Base-by-base conservation (phyloP, 2,797 vertebrate genomes). In the Anguilla pacifica region DNA sequence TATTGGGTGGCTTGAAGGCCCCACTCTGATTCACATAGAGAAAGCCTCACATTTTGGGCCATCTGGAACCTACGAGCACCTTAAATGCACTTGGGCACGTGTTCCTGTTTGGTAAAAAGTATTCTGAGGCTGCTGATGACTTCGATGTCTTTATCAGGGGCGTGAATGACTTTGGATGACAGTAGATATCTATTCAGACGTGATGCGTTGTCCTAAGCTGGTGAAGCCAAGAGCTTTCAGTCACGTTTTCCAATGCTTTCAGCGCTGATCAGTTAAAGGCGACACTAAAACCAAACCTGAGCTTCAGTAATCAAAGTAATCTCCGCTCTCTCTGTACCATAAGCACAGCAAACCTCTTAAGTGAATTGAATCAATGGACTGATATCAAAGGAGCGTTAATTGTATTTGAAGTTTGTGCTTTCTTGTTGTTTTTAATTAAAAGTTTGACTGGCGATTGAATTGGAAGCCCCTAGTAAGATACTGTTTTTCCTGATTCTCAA, bases 301-400 rank as follows among this genome's bases (percentile, higher is more conserved):
- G 35, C 17, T 74, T 83, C 82, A 61, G 72, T 35, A 88, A 90
- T 90, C 87, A 87, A 85, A 87, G 67, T 86, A 86, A 89, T 89
- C 85, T 67, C 46, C 35, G 84, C 83, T 89, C 39, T 49, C 88
- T 67, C 25, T 86, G 85, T 84, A 85, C 86, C 53, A 49, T 85
- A 79, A 64, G 77, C 43, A 83, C 49, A 82, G 22, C 35, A 70
- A 17, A 83, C 64, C 39, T 84, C 81, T 90, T 85, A 86, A 87
- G 70, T 85, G 87, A 88, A 90, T 87, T 87, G 89, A 90, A 86
- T 89, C 87, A 28, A 84, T 89, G 87, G 39, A 28, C 86, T 72
- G 82, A 90, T 88, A 72, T 72, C 85, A 87, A 88, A 81, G 70
- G 83, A 10, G 39, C 57, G 82, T 88, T 90, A 82, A 88, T 79